Evolutionary conservation across 2,888 invertebrate species (phyloP).

Genomic region (Drosophila nr. perissopoda): DNA sequence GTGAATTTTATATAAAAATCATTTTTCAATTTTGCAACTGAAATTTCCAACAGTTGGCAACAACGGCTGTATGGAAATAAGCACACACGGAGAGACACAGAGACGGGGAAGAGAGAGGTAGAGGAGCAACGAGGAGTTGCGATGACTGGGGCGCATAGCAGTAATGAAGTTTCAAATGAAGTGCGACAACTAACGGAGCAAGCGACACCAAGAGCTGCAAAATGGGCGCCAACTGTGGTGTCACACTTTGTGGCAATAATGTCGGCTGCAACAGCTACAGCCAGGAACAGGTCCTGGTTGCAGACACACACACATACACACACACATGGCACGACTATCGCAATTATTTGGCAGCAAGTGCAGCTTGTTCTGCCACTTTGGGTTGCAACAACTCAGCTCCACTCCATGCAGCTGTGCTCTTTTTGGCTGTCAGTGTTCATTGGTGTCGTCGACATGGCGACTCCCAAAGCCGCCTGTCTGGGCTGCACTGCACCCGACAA

Average conservation of each 20-base stretch:
- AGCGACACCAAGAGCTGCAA: constrained; percentile 47
- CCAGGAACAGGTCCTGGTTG: constrained; percentile 2
- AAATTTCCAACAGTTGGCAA: constrained; percentile 46
- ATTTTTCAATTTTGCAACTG: constrained; percentile 72
- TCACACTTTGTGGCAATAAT: constrained; percentile 77
- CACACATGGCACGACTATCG: constrained; percentile 51
- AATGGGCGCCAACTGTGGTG: constrained; percentile 67
- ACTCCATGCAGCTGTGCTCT: constrained; percentile 16
- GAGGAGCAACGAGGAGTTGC: constrained; percentile 6
- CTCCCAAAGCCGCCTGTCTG: constrained; percentile 18
- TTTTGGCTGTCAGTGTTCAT: constrained; percentile 45
- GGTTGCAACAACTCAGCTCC: constrained; percentile 12
- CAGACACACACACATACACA: constrained; percentile 19
- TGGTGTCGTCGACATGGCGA: constrained; percentile 30
- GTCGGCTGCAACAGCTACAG: constrained; percentile 41
- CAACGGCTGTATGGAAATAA: constrained; percentile 48
- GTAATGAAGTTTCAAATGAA: constrained; percentile 77
- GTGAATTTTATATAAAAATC: constrained; percentile 70
- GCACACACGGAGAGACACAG: constrained; percentile 14
- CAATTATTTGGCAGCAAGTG: constrained; percentile 76
- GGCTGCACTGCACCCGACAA: constrained; percentile 23
- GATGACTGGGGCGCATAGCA: constrained; percentile 7
- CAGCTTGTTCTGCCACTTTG: constrained; percentile 22
- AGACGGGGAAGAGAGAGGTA: not conserved
- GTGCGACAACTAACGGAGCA: constrained; percentile 77